Evolutionary conservation across 2,113 vertebrate species (phyloP).

Genomic region (Leptodactylus fuscus): DNA sequence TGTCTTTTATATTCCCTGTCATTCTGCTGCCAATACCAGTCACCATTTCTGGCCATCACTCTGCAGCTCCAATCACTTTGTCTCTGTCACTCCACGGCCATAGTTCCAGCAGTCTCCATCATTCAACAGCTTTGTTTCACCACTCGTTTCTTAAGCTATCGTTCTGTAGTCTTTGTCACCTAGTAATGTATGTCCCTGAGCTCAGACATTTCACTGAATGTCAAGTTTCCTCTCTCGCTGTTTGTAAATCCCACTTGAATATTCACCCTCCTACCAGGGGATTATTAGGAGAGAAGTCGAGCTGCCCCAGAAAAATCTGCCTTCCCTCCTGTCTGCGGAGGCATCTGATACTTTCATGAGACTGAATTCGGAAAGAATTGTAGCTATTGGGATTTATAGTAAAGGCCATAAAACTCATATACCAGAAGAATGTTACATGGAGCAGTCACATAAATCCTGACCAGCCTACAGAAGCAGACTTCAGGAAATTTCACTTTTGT

Average conservation of each 20-base stretch:
- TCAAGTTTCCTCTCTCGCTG: not conserved
- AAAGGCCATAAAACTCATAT: not conserved
- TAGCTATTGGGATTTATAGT: not conserved
- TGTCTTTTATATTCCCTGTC: not conserved
- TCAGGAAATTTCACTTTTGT: too few relatives aligned
- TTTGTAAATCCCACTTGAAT: not conserved
- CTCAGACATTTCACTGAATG: not conserved
- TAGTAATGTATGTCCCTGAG: not conserved
- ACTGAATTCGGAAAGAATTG: not conserved
- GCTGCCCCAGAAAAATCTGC: not conserved
- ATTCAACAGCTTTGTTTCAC: not conserved
- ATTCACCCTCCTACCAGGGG: conserved; percentile 6
- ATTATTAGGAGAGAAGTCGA: not conserved
- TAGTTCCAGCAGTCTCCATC: not conserved
- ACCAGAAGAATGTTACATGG: not conserved
- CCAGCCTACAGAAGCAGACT: not conserved
- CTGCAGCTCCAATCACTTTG: not conserved
- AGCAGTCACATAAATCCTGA: not conserved
- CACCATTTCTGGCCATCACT: not conserved
- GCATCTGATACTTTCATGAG: not conserved
- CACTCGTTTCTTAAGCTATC: not conserved
- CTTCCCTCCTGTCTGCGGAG: not conserved
- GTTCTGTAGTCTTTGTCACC: not conserved
- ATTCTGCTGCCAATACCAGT: not conserved
- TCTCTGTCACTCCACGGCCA: not conserved